These are phyloP conservation scores for Dryococelus australis DNA, from an alignment of 2,888 invertebrate species.

Conservation along the genomic window DNA sequence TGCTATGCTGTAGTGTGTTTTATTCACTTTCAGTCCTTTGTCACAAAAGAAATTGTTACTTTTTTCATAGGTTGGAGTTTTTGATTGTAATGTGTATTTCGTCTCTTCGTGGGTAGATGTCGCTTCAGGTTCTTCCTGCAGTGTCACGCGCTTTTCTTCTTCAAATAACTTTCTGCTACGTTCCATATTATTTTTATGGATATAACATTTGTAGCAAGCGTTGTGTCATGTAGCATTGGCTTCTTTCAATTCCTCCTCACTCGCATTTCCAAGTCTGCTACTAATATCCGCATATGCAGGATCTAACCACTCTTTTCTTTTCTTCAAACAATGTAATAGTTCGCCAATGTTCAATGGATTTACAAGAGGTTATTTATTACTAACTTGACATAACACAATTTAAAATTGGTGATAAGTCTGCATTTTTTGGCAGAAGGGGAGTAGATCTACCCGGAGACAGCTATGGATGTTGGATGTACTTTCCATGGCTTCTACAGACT, in stretches of 20 bases:
- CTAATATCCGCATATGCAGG: neutral
- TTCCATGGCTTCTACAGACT: neutral
- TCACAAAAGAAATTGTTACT: neutral
- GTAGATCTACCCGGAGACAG: neutral
- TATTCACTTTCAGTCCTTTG: neutral
- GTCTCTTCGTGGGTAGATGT: neutral
- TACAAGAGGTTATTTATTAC: neutral
- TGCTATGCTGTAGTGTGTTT: neutral
- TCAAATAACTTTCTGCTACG: neutral
- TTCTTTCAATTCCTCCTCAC: neutral
- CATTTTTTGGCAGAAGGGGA: neutral
- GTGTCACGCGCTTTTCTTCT: neutral
- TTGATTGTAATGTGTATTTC: neutral
- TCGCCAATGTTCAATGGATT: neutral
- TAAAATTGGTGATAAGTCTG: neutral
- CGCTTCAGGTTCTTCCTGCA: neutral
- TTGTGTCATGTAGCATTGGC: neutral
- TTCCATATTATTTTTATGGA: neutral
- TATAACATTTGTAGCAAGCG: neutral
- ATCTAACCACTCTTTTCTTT: conserved; percentile 1
- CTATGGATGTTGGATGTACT: neutral
- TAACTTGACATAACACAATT: neutral
- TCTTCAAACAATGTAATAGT: neutral
- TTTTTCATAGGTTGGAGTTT: neutral
- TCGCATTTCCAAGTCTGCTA: neutral